A percentile compares a stretch with the other conserved stretches of the same genome.
Conservation (phyloP, 2,797 vertebrate genomes). For the Chrysolophus pictus region DNA sequence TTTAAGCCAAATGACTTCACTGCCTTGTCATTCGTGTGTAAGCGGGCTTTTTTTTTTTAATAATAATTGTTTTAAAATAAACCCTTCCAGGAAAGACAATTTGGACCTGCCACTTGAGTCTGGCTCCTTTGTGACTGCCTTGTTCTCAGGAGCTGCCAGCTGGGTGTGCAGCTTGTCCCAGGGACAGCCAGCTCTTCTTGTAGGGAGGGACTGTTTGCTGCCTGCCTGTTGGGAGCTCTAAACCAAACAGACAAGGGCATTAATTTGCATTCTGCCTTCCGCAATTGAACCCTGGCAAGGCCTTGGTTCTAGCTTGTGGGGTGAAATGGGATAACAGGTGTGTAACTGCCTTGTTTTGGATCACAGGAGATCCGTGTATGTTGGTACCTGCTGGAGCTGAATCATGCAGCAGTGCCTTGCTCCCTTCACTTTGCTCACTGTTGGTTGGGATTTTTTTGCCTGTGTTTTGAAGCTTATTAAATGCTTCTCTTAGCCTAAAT, state of each 20-base stretch:
- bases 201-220: background rate
- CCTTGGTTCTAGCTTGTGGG: background rate
- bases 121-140: conserved; percentile 21
- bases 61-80: conserved; percentile 31
- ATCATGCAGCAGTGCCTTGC: background rate
- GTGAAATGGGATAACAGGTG: background rate
- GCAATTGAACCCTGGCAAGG: background rate
- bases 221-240: background rate
- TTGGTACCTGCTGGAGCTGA: background rate
- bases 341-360: background rate
- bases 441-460: background rate
- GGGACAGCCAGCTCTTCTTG: background rate
- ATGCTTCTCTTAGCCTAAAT: conserved; percentile 57
- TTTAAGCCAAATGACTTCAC: background rate
- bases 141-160: background rate
- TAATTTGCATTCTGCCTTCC: background rate
- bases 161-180: fast-evolving
- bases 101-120: background rate
- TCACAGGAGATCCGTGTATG: background rate
- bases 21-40: background rate
- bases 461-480: conserved; percentile 56
- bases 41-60: background rate
- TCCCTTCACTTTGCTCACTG: background rate
- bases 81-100: background rate
- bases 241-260: background rate